Base-by-base conservation (phyloP, 2,888 invertebrate genomes). In the Drosophila paramelanica region DNA sequence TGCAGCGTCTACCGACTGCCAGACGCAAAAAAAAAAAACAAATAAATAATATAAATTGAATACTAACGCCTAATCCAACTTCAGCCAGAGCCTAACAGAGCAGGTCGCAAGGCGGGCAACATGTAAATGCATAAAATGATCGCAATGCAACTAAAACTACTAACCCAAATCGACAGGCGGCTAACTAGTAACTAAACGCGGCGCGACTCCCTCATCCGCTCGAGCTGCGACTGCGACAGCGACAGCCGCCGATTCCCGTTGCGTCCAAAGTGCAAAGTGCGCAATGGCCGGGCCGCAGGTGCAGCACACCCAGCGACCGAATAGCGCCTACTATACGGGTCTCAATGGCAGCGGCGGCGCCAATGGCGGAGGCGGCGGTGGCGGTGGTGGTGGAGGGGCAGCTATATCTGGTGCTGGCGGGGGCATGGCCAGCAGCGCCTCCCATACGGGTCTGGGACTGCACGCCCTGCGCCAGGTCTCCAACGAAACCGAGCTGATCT, bases 271-370 rank as follows among this genome's bases (percentile, higher is more conserved):
- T 17, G 49, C n/a, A 53, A 14, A 38, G 51, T 33, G 49, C 45
- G 64, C 31, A 25, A 92, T 92, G 92, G 92, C 92, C 51, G 91
- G 92, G 52, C 91, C 92, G 78, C 92, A 92, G 79, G 85, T 92
- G 74, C 91, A 93, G 92, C 93, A 92, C 41, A 78, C 76, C 17
- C 91, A 93, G 92, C 93, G 93, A 56, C 91, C 91, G 11, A 88
- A 88, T 47, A 91, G 90, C 73, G 90, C 89, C 62, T 91, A 91
- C 67, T 90, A 91, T 56, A 89, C 87, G 11, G 90, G 90, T 17
- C 77, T 89, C 51, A 91, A 90, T 78, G 88, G 90, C 43, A 79
- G 79, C 39, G 78, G 87, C 11, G 75, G 76, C 47, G 67, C 76
- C 14, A 56, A 65, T 8, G 69, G 39, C 1, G 86, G 89, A 31